Percentiles rank a stretch among this genome's conserved stretches.
Evolutionary conservation across 2,797 vertebrate genomes (phyloP).

Genomic region (Pseudopleuronectes americanus): DNA sequence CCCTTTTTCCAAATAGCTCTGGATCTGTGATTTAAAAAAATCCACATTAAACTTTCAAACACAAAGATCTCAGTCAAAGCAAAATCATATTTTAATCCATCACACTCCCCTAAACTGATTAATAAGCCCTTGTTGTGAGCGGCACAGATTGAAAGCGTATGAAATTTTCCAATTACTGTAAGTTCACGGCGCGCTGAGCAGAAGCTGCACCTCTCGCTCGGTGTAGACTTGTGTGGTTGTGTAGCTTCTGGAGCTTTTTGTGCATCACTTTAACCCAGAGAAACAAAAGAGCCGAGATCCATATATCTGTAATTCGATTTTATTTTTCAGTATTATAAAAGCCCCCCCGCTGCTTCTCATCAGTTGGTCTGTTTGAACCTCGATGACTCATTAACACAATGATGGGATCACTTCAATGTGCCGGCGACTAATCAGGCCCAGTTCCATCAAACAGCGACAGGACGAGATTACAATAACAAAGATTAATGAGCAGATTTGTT

Average conservation of each 20-base stretch:
- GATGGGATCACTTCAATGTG: slow-evolving; percentile 3
- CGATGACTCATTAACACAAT: slow-evolving; percentile 27
- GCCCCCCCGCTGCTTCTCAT: slow-evolving; percentile 31
- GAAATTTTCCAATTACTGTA: slow-evolving; percentile 45
- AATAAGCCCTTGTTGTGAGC: slow-evolving; percentile 33
- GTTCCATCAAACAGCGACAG: slow-evolving; percentile 8
- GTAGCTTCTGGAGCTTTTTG: slow-evolving; percentile 21
- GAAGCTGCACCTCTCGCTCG: slow-evolving; percentile 8
- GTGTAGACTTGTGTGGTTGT: neutral
- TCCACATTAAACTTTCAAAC: slow-evolving; percentile 26
- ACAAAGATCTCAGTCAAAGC: slow-evolving; percentile 25
- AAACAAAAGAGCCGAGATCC: slow-evolving; percentile 33
- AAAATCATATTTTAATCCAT: slow-evolving; percentile 49
- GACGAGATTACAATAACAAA: neutral
- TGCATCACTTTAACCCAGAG: slow-evolving; percentile 48
- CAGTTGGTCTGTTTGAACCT: slow-evolving; percentile 50
- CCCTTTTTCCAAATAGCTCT: slow-evolving; percentile 38
- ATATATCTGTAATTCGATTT: slow-evolving; percentile 40
- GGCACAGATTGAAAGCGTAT: slow-evolving; percentile 35
- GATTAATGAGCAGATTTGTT: slow-evolving; percentile 6
- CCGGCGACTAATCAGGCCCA: slow-evolving; percentile 1
- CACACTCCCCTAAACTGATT: slow-evolving; percentile 32
- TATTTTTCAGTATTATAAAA: slow-evolving; percentile 26
- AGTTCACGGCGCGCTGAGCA: slow-evolving; percentile 4
- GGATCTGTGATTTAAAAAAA: slow-evolving; percentile 43